A percentile compares a stretch with the other conserved stretches of the same genome.
Conservation (phyloP, 2,797 vertebrate genomes). For the Margarornis squamiger region DNA sequence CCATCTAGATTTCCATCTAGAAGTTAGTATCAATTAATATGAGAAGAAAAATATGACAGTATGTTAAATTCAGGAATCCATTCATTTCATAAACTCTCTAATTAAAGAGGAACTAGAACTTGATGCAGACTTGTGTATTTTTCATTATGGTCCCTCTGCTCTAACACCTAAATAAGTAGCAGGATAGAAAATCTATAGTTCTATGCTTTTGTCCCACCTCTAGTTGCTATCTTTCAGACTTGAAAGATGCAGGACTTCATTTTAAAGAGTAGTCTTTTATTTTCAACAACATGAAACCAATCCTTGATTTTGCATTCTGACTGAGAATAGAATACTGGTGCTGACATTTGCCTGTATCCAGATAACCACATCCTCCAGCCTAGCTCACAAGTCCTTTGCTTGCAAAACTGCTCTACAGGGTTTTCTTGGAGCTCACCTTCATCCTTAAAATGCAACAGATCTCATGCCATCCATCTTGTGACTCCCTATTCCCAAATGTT, state of each 20-base stretch:
- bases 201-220: background rate
- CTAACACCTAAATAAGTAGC: background rate
- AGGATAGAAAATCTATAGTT: background rate
- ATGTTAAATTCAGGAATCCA: background rate
- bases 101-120: background rate
- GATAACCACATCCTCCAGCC: background rate
- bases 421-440: background rate
- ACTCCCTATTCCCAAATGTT: background rate
- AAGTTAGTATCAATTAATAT: background rate
- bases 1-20: background rate
- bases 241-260: background rate
- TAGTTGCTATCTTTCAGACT: background rate
- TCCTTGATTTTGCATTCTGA: background rate
- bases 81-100: background rate
- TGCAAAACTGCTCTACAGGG: accelerated
- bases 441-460: background rate
- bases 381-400: accelerated
- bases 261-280: background rate
- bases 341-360: background rate
- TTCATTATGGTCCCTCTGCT: background rate
- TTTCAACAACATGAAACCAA: background rate
- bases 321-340: background rate
- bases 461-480: background rate
- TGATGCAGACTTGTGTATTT: background rate
- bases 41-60: background rate